A percentile compares a stretch with the other conserved stretches of the same genome.
These are phyloP conservation scores for Corapipo altera DNA, from an alignment of 2,113 vertebrate genomes.

Conservation along the genomic window DNA sequence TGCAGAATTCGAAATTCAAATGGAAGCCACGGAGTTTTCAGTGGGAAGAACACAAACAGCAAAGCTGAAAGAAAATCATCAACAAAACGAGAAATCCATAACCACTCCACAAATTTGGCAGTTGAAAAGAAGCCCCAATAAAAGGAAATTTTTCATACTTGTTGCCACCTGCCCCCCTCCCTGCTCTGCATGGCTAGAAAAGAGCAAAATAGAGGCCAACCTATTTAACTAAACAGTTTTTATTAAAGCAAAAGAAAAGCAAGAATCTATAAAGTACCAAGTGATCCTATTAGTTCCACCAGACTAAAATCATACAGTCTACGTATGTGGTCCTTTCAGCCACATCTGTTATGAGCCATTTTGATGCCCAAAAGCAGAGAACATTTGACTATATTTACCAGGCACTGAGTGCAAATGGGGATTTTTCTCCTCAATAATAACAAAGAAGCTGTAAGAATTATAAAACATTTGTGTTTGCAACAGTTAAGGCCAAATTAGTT, in stretches of 20 bases:
- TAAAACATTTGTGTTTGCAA: not conserved
- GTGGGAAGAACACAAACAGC: not conserved
- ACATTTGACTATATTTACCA: conserved; percentile 61
- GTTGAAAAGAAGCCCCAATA: not conserved
- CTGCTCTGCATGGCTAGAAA: conserved; percentile 81
- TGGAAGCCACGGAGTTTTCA: not conserved
- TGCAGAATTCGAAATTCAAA: not conserved
- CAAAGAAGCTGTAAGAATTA: not conserved
- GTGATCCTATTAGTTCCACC: conserved; percentile 89
- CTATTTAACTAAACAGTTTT: conserved; percentile 79
- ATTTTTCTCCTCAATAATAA: conserved; percentile 4
- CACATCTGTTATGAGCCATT: conserved; percentile 85
- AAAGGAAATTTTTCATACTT: conserved; percentile 47
- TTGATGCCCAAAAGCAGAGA: conserved; percentile 71
- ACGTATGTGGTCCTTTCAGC: conserved; percentile 85
- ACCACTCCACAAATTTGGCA: not conserved
- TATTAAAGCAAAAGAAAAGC: conserved; percentile 78
- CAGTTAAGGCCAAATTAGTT: not conserved
- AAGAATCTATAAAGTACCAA: conserved; percentile 78
- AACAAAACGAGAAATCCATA: not conserved
- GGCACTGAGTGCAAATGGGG: conserved; percentile 65
- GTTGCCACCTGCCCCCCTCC: conserved; percentile 55
- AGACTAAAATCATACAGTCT: conserved; percentile 87
- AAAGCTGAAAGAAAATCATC: not conserved
- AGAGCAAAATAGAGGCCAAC: conserved; percentile 63